Evolutionary conservation across 1,140 invertebrate species (phyloP).

Genomic region (Drosophila ananassae): DNA sequence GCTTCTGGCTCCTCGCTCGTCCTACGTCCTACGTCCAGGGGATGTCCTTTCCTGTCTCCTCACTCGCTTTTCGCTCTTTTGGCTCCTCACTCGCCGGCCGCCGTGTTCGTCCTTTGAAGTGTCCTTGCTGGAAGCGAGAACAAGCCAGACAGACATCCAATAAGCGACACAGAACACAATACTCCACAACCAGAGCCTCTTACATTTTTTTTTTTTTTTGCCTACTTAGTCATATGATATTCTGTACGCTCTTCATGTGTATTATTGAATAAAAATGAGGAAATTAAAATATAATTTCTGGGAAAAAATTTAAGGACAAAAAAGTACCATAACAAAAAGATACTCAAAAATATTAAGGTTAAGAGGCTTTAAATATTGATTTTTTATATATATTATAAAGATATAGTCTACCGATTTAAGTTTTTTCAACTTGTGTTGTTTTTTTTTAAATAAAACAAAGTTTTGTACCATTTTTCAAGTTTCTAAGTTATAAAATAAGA

Average conservation of each 20-base stretch:
- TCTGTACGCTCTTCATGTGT: not conserved
- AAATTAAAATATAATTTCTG: not conserved
- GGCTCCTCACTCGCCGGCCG: not conserved
- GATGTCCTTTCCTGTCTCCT: not conserved
- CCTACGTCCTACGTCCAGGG: too few relatives aligned
- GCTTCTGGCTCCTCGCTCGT: not conserved
- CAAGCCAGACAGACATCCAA: not conserved
- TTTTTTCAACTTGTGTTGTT: too few relatives aligned
- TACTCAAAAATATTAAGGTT: too few relatives aligned
- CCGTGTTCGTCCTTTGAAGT: not conserved
- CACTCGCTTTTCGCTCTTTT: not conserved
- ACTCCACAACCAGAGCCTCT: not conserved
- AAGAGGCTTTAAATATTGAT: too few relatives aligned
- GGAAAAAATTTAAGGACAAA: too few relatives aligned
- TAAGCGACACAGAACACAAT: constrained; percentile 5
- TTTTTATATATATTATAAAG: too few relatives aligned
- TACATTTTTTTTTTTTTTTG: not conserved
- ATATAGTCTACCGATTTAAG: too few relatives aligned
- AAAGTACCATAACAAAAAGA: too few relatives aligned
- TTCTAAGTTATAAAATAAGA: too few relatives aligned
- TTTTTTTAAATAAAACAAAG: too few relatives aligned
- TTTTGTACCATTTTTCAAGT: too few relatives aligned
- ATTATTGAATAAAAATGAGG: too few relatives aligned
- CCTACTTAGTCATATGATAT: not conserved
- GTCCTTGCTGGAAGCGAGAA: constrained; percentile 29